Base-by-base conservation (phyloP, 2,888 invertebrate species). In the Aleiodes leptofemur region DNA sequence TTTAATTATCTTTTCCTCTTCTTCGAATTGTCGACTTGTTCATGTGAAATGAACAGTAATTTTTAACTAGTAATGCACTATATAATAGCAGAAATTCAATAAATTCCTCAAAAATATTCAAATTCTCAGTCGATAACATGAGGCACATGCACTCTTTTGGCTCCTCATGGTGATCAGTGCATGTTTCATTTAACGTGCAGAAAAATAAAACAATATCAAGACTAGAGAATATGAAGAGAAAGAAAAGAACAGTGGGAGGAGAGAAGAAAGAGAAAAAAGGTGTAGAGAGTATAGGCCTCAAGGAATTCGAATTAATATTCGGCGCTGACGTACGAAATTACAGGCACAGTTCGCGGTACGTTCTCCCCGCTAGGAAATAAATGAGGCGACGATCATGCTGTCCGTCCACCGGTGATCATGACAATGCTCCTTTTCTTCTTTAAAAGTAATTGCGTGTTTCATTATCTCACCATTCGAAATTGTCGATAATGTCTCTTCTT, bases 281-380 rank as follows among this genome's bases (percentile, higher is more conserved):
- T 43, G 64, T 43, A 43, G 16, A 23, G 75, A 51, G 68, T 72
- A 56, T 72, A 56, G 48, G 64, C 66, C 55, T 64, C 61, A 77
- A 84, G 85, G 87, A 89, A 89, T 88, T 87, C 87, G 83, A 89
- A 88, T 89, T 89, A 89, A 89, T 89, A 89, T 88, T 88, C 88
- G 88, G 87, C 83, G 89, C 86, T 88, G 89, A 89, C 88, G 85
- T 86, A 84, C 85, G 83, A 85, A 89, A 88, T 89, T 88, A 86
- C 86, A 84, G 84, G 78, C 78, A 79, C 80, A 69, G 64, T 34
- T 14, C 51, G 69, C 55, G 68, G 69, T 70, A 75, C 38, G 31
- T 64, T 43, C 64, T 64, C 64, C 84, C 83, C 84, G 86, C 83
- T 82, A 83, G 80, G 84, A 85, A 85, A 86, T 86, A 87, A 87